Base-by-base conservation (phyloP, 2,888 invertebrate genomes). In the Stenchaetothrips biformis region DNA sequence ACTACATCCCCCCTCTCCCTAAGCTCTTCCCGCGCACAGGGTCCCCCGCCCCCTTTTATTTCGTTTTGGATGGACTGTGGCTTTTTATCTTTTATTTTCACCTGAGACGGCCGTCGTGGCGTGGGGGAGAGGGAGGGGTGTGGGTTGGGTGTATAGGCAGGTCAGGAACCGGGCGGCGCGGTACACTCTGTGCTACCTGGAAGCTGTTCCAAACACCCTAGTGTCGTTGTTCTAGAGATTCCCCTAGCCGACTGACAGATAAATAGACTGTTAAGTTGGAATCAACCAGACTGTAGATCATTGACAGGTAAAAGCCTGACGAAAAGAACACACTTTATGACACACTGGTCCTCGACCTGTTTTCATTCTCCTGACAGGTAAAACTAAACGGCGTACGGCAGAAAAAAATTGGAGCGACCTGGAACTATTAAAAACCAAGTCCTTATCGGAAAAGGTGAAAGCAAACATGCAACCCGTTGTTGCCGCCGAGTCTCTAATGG, bases 61-160 rank as follows among this genome's bases (percentile, higher is more conserved):
- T 74, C 67, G 67, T 74, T 74, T 74, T 74, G 67, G 67, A 25
- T 8, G 53, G 67, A 21, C 67, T 74, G 18, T n/a, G 59, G 18
- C 21, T 4, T 67, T 67, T 21, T 21, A 21, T 74, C 25, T 74
- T 74, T 74, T 11, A 7, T 74, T 74, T 74, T 74, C 53, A 53
- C 53, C 53, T 53, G 53, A 18, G 53, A 13, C 53, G 9, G 9
- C 18, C 16, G 9, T 13, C 53, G 13, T 18, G 53, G 53, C 53
- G 37, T 37, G 37, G 37, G 37, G 37, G 37, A 4, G 37, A 4
- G 37, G 37, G 37, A 37, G 37, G 37, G 37, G 37, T 37, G 37
- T 37, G 16, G 11, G 53, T 0, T 11, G 13, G 53, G 53, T 37
- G 37, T 53, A 53, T 18, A 13, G 53, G 53, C 53, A 53, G 53